Evolutionary conservation across 2,888 invertebrate genomes (phyloP).

Genomic region (Tyria jacobaeae): DNA sequence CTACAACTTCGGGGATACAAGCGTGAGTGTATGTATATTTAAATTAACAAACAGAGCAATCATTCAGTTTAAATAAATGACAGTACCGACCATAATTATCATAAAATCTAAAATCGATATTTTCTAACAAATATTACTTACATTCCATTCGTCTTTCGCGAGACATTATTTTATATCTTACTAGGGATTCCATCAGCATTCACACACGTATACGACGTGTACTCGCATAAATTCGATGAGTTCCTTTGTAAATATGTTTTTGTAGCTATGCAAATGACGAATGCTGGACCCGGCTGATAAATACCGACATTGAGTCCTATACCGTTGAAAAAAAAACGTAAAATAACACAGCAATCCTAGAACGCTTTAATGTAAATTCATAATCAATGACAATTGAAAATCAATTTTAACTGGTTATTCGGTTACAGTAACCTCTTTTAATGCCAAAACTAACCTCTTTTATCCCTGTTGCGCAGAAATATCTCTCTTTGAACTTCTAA

Average conservation of each 20-base stretch:
- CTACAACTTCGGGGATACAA: no score
- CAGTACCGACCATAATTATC: not conserved
- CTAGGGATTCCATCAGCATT: constrained; percentile 60
- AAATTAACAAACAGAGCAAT: no score
- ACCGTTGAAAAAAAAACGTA: constrained; percentile 36
- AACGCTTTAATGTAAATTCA: constrained; percentile 31
- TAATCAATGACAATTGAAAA: constrained; percentile 52
- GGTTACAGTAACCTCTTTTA: constrained; percentile 34
- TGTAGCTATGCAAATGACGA: constrained; percentile 62
- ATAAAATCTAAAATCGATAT: constrained; percentile 9
- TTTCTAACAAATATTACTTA: constrained; percentile 37
- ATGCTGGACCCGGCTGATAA: constrained; percentile 56
- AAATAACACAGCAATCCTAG: constrained; percentile 40
- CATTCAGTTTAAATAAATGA: no score
- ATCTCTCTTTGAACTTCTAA: constrained; percentile 40
- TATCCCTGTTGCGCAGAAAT: constrained; percentile 29
- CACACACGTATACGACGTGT: constrained; percentile 61
- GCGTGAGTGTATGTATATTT: no score
- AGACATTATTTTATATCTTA: constrained; percentile 44
- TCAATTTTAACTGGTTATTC: constrained; percentile 54
- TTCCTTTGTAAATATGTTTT: constrained; percentile 62
- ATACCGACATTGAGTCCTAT: constrained; percentile 34
- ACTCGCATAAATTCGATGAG: constrained; percentile 76
- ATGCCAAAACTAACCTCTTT: constrained; percentile 35
- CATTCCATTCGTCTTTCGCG: constrained; percentile 39